Evolutionary conservation across 2,888 invertebrate species (phyloP).

Genomic region (Scelioninae gen. 1): DNA sequence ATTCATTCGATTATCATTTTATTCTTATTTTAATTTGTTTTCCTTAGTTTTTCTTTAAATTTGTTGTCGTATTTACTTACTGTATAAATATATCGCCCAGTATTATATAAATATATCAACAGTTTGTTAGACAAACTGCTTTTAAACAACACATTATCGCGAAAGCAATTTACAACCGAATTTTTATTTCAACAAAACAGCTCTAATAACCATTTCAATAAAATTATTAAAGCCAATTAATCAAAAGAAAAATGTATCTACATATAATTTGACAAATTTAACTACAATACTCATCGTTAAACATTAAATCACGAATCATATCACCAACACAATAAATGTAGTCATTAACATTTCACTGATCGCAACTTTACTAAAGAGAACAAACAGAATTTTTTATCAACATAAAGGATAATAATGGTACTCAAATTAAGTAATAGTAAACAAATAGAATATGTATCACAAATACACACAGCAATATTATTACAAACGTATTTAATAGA

Average conservation of each 20-base stretch:
- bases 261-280: constrained; percentile 49
- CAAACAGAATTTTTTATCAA: neutral
- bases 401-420: neutral
- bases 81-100: constrained; percentile 20
- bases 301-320: constrained; percentile 45
- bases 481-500: constrained; percentile 18
- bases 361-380: neutral
- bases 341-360: constrained; percentile 5
- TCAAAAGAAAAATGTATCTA: constrained; percentile 18
- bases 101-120: constrained; percentile 7
- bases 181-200: constrained; percentile 27
- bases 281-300: constrained; percentile 27
- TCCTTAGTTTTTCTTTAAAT: neutral
- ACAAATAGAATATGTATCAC: constrained; percentile 45
- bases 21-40: neutral
- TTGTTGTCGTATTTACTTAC: constrained; percentile 11
- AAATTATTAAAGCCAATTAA: constrained; percentile 40
- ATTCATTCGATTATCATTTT: neutral
- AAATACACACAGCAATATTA: constrained; percentile 44
- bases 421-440: neutral
- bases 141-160: constrained; percentile 23
- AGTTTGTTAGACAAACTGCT: constrained; percentile 9
- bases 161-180: constrained; percentile 31
- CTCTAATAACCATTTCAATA: constrained; percentile 27
- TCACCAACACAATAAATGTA: constrained; percentile 32